phyloP scores from a whole-genome alignment of 2,888 invertebrate species.

The Muscina levida region DNA sequence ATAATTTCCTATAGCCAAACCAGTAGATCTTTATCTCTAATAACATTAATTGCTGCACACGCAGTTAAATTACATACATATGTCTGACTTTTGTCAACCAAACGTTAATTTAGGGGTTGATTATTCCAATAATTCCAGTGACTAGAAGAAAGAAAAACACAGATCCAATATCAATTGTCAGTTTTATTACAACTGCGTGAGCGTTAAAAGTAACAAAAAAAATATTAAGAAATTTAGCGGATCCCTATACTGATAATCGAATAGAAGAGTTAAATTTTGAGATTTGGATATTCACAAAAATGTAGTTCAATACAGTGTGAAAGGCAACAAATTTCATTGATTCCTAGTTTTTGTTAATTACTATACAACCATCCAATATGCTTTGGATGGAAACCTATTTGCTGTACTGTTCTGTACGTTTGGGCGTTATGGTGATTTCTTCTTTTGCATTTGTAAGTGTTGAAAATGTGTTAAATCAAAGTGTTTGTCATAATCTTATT shows the following conservation, averaged over 20 bases:
- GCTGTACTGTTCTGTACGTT: constrained; percentile 77
- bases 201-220: not conserved
- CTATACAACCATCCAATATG: constrained; percentile 67
- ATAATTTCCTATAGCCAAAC: not conserved
- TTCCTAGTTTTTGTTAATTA: not conserved
- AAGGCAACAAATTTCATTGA: not conserved
- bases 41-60: not conserved
- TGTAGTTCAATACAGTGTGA: constrained; percentile 29
- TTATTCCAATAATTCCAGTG: constrained; percentile 12
- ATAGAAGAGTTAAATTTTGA: not conserved
- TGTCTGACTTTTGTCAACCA: not conserved
- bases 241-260: too few relatives aligned
- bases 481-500: too few relatives aligned
- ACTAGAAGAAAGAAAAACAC: too few relatives aligned
- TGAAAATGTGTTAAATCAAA: too few relatives aligned
- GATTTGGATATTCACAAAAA: constrained; percentile 28
- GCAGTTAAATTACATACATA: not conserved
- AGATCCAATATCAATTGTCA: not conserved
- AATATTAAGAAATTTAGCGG: not conserved
- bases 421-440: constrained; percentile 75
- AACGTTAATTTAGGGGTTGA: not conserved
- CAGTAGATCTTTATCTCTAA: not conserved
- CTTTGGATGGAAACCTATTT: constrained; percentile 83
- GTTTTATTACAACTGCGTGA: not conserved
- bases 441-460: constrained; percentile 71